Evolutionary conservation across 2,888 invertebrate species (phyloP).

Genomic region (Liopterus haemorrhoidalis): DNA sequence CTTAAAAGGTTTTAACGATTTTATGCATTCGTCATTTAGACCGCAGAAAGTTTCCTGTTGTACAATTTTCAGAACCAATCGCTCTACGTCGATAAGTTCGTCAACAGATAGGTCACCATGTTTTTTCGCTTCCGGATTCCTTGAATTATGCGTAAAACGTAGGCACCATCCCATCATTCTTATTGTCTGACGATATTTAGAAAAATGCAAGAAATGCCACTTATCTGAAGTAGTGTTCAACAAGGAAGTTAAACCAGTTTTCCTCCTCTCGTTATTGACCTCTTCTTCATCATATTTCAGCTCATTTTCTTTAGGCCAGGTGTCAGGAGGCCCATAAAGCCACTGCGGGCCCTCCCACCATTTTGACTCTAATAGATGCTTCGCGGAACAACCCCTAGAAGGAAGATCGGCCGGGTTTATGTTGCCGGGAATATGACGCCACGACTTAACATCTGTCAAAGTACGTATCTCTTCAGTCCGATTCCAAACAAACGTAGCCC

Average conservation of each 20-base stretch:
- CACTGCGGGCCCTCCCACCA: slow-evolving; percentile 38
- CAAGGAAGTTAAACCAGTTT: slow-evolving; percentile 1
- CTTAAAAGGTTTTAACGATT: slow-evolving; percentile 15
- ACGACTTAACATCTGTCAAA: slow-evolving; percentile 22
- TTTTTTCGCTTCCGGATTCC: background rate
- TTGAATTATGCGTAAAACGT: background rate
- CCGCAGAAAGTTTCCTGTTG: slow-evolving; percentile 12
- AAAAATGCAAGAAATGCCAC: slow-evolving; percentile 19
- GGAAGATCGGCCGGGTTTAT: slow-evolving; percentile 36
- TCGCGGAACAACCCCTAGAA: slow-evolving; percentile 33
- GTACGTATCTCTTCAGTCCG: slow-evolving; percentile 33
- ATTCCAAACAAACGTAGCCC: slow-evolving; percentile 34
- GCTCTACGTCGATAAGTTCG: slow-evolving; percentile 15
- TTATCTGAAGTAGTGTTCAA: slow-evolving; percentile 8
- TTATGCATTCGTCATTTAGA: slow-evolving; percentile 15
- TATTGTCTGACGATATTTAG: slow-evolving; percentile 27
- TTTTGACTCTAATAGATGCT: slow-evolving; percentile 29
- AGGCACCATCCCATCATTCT: slow-evolving; percentile 27
- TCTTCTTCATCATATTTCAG: slow-evolving; percentile 12
- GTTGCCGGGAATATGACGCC: slow-evolving; percentile 34
- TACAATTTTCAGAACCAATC: slow-evolving; percentile 16
- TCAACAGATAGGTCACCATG: background rate
- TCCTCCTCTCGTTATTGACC: slow-evolving; percentile 14
- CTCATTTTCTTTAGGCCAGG: slow-evolving; percentile 29
- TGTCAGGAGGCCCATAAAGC: slow-evolving; percentile 25